Evolutionary conservation across 1,140 invertebrate species (phyloP).

Genomic region (Zophobas atratus): DNA sequence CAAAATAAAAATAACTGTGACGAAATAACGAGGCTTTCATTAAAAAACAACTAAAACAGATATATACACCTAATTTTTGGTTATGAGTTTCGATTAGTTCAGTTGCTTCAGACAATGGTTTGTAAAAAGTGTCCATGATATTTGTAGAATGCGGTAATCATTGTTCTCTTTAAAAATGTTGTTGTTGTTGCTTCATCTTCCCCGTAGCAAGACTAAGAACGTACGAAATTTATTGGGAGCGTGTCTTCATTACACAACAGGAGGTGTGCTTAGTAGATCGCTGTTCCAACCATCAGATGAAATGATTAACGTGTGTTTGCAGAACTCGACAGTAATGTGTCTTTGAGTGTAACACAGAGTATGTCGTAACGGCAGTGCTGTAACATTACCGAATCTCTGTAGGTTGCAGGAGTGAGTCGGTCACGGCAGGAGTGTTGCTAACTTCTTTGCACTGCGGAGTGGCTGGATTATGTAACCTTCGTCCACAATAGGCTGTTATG

Average conservation of each 20-base stretch:
- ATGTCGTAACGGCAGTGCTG: conserved; percentile 9
- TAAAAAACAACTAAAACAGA: too few relatives aligned
- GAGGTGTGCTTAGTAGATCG: conserved; percentile 6
- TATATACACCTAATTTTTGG: too few relatives aligned
- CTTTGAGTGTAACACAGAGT: background rate
- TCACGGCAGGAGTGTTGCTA: conserved; percentile 15
- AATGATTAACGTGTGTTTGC: conserved; percentile 2
- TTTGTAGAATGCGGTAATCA: background rate
- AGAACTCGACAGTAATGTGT: background rate
- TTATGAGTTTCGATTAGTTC: background rate
- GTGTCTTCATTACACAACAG: conserved; percentile 13
- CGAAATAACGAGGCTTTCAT: too few relatives aligned
- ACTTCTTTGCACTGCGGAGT: conserved; percentile 11
- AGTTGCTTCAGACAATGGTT: background rate
- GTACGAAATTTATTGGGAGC: conserved; percentile 6
- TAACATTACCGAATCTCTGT: conserved; percentile 13
- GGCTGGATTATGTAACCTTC: conserved; percentile 17
- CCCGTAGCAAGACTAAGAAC: background rate
- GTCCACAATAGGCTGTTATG: conserved; percentile 26
- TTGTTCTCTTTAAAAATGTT: conserved; percentile 10
- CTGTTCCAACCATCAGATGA: conserved; percentile 6
- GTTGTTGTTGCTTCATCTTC: background rate
- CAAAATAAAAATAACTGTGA: too few relatives aligned
- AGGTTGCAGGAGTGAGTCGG: conserved; percentile 12
- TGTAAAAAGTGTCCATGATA: conserved; percentile 14